Conservation (phyloP, 2,797 vertebrate genomes). For the Novumbra hubbsi region DNA sequence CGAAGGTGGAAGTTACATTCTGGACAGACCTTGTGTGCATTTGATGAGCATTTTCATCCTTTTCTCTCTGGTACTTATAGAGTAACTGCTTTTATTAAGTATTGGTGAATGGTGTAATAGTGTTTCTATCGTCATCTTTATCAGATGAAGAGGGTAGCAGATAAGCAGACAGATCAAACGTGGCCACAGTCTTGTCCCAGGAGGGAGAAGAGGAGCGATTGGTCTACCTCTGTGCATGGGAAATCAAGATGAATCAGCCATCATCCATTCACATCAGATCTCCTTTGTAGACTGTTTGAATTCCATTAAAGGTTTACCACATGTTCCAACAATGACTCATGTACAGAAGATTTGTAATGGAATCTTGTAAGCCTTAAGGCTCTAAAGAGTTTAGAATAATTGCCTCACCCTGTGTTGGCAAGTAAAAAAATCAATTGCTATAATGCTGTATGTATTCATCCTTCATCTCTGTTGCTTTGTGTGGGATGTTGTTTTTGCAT, state of each 20-base stretch:
- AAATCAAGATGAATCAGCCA: no score
- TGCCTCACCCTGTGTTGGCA: not conserved
- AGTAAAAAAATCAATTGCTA: not conserved
- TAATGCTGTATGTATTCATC: not conserved
- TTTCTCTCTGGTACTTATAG: no score
- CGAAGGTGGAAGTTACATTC: no score
- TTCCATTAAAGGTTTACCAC: no score
- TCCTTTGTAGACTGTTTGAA: no score
- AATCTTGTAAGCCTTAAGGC: no score
- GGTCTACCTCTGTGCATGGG: not conserved
- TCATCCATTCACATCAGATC: no score
- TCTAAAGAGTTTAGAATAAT: not conserved
- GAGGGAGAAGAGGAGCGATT: conserved; percentile 1
- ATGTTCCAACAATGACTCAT: no score
- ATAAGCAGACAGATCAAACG: conserved; percentile 15
- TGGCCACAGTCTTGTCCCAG: conserved; percentile 8
- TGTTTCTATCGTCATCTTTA: conserved; percentile 18
- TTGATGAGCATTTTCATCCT: no score
- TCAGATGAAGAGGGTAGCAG: conserved; percentile 4
- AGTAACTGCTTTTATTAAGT: no score
- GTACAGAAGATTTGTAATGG: no score
- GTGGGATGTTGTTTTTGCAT: not conserved
- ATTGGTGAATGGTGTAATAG: not conserved
- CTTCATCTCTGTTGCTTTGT: not conserved
- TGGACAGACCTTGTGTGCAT: no score